Evolutionary conservation across 1,140 invertebrate genomes (phyloP).

Genomic region (Subanguina moxae): DNA sequence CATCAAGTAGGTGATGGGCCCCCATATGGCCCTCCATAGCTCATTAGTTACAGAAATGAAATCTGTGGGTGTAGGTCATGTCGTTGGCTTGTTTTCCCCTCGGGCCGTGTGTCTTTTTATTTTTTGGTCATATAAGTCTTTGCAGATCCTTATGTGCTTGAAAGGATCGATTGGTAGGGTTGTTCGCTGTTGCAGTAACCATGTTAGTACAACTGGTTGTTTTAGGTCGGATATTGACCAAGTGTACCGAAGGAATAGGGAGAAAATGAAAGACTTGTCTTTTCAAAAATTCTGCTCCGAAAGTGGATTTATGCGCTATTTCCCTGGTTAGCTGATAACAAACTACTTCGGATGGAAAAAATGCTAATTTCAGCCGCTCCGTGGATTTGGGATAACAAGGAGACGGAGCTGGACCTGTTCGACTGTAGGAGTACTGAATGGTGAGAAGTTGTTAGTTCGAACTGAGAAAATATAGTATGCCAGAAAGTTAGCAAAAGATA

Average conservation of each 20-base stretch:
- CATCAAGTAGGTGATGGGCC: no score
- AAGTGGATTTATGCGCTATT: slow-evolving; percentile 58
- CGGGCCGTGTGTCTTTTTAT: background rate
- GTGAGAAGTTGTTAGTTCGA: slow-evolving; percentile 1
- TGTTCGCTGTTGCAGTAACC: no score
- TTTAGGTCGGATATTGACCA: slow-evolving; percentile 54
- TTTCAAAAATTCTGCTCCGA: slow-evolving; percentile 59
- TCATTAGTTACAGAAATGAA: no score
- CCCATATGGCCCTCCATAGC: no score
- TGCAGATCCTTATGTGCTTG: slow-evolving; percentile 50
- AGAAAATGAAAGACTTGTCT: slow-evolving; percentile 53
- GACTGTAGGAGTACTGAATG: slow-evolving; percentile 51
- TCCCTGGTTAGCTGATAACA: slow-evolving; percentile 33
- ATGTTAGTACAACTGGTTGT: no score
- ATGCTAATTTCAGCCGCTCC: slow-evolving; percentile 43
- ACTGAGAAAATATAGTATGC: no score
- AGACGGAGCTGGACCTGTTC: slow-evolving; percentile 51
- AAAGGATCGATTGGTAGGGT: slow-evolving; percentile 47
- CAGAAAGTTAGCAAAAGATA: no score
- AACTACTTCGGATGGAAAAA: background rate
- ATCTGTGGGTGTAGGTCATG: no score
- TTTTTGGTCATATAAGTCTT: slow-evolving; percentile 13
- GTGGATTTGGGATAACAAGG: slow-evolving; percentile 52
- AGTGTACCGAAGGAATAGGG: slow-evolving; percentile 55
- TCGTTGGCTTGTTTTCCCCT: background rate